A percentile compares a stretch with the other conserved stretches of the same genome.
These are phyloP conservation scores for Palythoa caribaeorum DNA, from an alignment of 92 coral and sea anemone species.

Conservation along the genomic window DNA sequence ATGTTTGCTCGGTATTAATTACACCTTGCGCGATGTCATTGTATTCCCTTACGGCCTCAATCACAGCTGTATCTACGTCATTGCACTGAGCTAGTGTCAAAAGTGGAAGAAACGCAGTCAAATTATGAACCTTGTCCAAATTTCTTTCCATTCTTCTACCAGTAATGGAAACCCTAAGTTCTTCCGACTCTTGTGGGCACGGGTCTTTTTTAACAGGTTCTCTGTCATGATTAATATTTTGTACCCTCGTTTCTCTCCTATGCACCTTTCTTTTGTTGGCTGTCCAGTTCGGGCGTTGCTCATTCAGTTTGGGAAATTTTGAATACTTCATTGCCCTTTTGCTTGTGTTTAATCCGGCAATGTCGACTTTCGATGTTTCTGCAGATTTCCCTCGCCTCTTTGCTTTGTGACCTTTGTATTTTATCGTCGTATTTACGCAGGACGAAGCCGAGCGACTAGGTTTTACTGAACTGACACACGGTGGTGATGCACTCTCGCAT, in stretches of 20 bases:
- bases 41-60: slow-evolving; percentile 7
- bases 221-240: not conserved
- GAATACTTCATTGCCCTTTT: not conserved
- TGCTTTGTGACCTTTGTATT: not conserved
- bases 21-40: slow-evolving; percentile 11
- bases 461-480: not conserved
- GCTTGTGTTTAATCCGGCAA: not conserved
- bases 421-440: not conserved
- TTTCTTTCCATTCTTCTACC: not conserved
- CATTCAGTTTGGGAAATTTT: not conserved
- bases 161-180: not conserved
- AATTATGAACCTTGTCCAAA: not conserved
- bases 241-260: not conserved
- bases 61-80: slow-evolving; percentile 21
- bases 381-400: not conserved
- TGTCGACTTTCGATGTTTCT: not conserved
- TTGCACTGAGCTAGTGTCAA: slow-evolving; percentile 15
- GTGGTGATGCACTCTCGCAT: not conserved
- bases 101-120: slow-evolving; percentile 17
- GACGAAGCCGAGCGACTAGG: not conserved
- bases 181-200: not conserved
- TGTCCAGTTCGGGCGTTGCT: not conserved
- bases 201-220: not conserved
- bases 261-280: not conserved
- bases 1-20: not conserved